Base-by-base conservation (phyloP, 2,888 invertebrate genomes). In the Mayetiola destructor region DNA sequence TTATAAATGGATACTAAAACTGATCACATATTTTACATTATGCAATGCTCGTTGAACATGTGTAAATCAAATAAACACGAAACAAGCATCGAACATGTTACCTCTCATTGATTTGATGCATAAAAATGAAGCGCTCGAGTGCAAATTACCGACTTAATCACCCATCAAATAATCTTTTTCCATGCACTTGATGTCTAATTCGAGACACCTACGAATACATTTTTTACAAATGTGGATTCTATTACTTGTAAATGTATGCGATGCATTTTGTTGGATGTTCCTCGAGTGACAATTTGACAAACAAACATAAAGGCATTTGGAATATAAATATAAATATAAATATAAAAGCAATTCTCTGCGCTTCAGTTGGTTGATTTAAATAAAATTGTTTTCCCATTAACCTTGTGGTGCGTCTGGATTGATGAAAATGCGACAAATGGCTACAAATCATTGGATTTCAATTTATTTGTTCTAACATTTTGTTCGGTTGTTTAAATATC, bases 271-370 rank as follows among this genome's bases (percentile, higher is more conserved):
- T n/a, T n/a, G n/a, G n/a, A 48, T 48, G 48, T 27, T 48, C 27
- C 23, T 48, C 12, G 48, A 48, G 48, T 48, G 48, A 27, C 48
- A 48, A 48, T 48, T 48, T 48, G 48, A 48, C 48, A 48, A 27
- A 48, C 48, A 48, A 27, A 48, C 27, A 32, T 32, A 32, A 12
- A 32, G 8, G 32, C 32, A 32, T 32, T 32, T 6, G 6, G 32
- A 32, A 32, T 32, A 32, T 12, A 32, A 9, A 6, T 32, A 9
- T 32, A 12, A 32, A 32, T 32, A 12, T 32, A 32, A n/a, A 32
- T 32, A 12, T 32, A 32, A 32, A 32, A 32, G 12, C 32, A 12
- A 32, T 20, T n/a, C n/a, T n/a, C n/a, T n/a, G n/a, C n/a, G n/a
- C n/a, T n/a, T n/a, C n/a, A n/a, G n/a, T n/a, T n/a, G n/a, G n/a